phyloP scores from a whole-genome alignment of 1,140 invertebrate species.

The Metopolophium dirhodum region DNA sequence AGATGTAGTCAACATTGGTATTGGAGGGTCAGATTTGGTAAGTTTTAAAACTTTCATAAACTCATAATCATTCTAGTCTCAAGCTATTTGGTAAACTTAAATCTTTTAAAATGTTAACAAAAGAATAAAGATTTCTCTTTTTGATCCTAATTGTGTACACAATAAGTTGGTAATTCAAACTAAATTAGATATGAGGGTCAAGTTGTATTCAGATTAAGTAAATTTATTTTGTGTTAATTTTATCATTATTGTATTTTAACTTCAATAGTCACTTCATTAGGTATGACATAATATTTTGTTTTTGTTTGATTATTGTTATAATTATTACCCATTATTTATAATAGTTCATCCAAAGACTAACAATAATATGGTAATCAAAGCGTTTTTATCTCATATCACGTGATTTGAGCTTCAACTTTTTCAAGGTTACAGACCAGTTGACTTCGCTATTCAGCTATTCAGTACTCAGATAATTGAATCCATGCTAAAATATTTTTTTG shows the following conservation, averaged over 20 bases:
- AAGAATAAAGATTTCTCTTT: neutral
- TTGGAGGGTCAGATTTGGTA: slow-evolving; percentile 97
- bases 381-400: neutral
- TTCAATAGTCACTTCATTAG: neutral
- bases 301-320: neutral
- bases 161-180: neutral
- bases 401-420: neutral
- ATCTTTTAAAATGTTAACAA: neutral
- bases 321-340: neutral
- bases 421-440: neutral
- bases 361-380: neutral
- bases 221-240: neutral
- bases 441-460: neutral
- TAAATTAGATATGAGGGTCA: neutral
- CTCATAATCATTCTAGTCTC: neutral
- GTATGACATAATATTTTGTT: neutral
- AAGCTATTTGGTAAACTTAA: neutral
- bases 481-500: neutral
- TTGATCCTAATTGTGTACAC: neutral
- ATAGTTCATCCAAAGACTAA: neutral
- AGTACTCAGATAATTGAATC: neutral
- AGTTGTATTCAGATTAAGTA: neutral
- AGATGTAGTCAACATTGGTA: slow-evolving; percentile 99
- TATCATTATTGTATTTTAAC: neutral
- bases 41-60: slow-evolving; percentile 58